phyloP scores from a whole-genome alignment of 1,140 invertebrate genomes.

The Bombus cullumanus region DNA sequence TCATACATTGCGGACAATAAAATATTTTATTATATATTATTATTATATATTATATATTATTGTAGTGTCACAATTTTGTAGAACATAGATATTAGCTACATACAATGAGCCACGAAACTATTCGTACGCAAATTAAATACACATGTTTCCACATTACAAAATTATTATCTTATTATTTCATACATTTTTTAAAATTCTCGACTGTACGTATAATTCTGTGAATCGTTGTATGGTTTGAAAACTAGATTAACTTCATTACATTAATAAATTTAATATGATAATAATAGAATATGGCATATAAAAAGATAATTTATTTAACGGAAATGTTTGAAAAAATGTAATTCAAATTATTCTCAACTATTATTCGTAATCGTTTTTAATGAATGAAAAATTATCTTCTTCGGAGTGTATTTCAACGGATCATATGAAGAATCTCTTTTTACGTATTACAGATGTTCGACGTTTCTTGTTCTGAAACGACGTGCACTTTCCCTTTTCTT shows the following conservation, averaged over 20 bases:
- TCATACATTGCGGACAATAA: not conserved
- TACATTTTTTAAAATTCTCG: not conserved
- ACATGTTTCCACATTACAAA: not conserved
- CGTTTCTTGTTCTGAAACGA: constrained; percentile 60
- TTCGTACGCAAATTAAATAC: not conserved
- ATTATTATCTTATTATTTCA: not conserved
- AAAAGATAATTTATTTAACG: not conserved
- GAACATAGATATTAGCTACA: not conserved
- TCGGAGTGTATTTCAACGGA: not conserved
- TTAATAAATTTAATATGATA: not conserved
- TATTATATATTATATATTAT: not conserved
- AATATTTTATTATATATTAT: not conserved
- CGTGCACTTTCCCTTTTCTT: constrained; percentile 75
- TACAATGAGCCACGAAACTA: no score
- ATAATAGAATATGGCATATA: not conserved
- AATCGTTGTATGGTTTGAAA: not conserved
- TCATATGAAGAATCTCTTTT: not conserved
- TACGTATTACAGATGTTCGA: not conserved
- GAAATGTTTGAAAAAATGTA: not conserved
- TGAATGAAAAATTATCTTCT: not conserved
- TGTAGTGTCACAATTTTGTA: not conserved
- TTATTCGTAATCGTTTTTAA: not conserved
- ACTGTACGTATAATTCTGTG: no score
- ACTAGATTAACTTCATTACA: not conserved
- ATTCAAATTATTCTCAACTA: not conserved